Conservation (phyloP, 2,888 invertebrate species). For the Apodemia mormo region DNA sequence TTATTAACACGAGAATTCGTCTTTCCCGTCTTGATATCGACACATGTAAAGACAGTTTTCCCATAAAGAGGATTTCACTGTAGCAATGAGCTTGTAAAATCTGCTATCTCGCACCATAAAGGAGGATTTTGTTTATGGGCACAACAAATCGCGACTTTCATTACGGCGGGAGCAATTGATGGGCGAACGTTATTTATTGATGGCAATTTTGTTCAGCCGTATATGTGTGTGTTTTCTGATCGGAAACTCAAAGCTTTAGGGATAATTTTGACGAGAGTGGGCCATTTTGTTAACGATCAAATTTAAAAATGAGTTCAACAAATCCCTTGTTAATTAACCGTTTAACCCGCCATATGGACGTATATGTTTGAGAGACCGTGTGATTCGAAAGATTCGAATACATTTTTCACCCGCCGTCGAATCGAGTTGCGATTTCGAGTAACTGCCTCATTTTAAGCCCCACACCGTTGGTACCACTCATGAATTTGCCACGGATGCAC, state of each 20-base stretch:
- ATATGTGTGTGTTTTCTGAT: slow-evolving; percentile 9
- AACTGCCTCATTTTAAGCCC: too few relatives aligned
- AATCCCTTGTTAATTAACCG: too few relatives aligned
- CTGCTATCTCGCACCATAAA: slow-evolving; percentile 69
- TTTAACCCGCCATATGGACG: too few relatives aligned
- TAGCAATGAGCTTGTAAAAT: slow-evolving; percentile 61
- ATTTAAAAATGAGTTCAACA: too few relatives aligned
- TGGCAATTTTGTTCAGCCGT: slow-evolving; percentile 56
- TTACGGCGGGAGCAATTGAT: slow-evolving; percentile 63
- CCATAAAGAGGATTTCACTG: slow-evolving; percentile 55
- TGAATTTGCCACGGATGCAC: too few relatives aligned
- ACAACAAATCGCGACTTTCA: slow-evolving; percentile 70
- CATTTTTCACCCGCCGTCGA: too few relatives aligned
- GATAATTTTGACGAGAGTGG: too few relatives aligned
- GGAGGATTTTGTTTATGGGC: slow-evolving; percentile 75
- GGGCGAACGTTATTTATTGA: slow-evolving; percentile 65
- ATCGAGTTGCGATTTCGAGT: too few relatives aligned
- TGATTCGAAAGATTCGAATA: too few relatives aligned
- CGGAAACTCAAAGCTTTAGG: neutral
- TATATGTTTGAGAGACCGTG: too few relatives aligned
- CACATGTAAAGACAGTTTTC: slow-evolving; percentile 50
- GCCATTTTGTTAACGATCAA: too few relatives aligned
- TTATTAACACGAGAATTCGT: slow-evolving; percentile 19
- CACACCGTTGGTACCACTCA: too few relatives aligned
- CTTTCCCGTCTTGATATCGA: slow-evolving; percentile 35